A percentile compares a stretch with the other conserved stretches of the same genome.
Evolutionary conservation across 2,113 vertebrate species (phyloP).

Genomic region (Regulus satrapa): DNA sequence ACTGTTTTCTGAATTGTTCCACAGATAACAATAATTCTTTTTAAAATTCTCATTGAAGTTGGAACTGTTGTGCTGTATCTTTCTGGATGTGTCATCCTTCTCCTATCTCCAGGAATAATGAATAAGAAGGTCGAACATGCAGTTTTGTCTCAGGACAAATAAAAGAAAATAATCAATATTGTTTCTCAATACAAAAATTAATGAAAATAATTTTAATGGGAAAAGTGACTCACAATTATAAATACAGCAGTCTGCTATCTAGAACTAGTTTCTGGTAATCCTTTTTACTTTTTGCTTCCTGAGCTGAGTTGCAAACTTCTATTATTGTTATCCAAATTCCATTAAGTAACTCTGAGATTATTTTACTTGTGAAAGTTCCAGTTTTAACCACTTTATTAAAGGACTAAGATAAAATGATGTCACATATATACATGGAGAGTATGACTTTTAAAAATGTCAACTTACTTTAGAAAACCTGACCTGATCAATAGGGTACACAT

Average conservation of each 20-base stretch:
- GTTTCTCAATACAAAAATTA: not conserved
- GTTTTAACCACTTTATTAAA: not conserved
- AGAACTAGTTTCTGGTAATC: not conserved
- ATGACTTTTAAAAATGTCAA: not conserved
- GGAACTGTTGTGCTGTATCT: not conserved
- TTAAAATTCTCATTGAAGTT: not conserved
- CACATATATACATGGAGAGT: not conserved
- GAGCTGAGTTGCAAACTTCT: not conserved
- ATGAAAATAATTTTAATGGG: not conserved
- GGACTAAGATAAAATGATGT: not conserved
- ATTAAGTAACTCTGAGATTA: not conserved
- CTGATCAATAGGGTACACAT: not conserved
- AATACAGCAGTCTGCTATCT: rapidly evolving
- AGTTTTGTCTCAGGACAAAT: not conserved
- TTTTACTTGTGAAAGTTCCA: not conserved
- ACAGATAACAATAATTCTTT: not conserved
- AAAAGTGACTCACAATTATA: not conserved
- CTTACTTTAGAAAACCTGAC: not conserved
- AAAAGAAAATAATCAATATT: not conserved
- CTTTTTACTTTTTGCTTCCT: not conserved
- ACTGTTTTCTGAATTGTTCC: not conserved
- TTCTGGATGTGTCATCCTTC: not conserved
- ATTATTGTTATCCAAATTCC: not conserved
- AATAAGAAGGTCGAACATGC: not conserved
- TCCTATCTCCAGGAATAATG: not conserved